Conservation (phyloP, 37 sponge, comb jelly and placozoan genomes). For the Corticium candelabrum region DNA sequence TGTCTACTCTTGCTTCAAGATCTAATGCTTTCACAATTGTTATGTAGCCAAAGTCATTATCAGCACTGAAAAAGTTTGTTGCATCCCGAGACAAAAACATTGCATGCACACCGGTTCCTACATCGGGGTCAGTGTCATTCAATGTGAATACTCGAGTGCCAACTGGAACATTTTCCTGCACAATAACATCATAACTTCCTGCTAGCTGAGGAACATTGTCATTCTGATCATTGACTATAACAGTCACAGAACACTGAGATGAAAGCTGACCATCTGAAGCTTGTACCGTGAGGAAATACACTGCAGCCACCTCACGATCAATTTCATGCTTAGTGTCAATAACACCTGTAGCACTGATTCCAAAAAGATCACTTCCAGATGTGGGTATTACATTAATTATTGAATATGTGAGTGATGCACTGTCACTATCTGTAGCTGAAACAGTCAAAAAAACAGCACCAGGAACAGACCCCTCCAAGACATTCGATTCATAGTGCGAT, state of each 20-base stretch:
- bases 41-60: neutral
- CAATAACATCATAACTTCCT: neutral
- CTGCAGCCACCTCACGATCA: neutral
- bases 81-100: neutral
- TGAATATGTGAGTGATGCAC: neutral
- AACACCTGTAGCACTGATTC: neutral
- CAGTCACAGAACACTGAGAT: slow-evolving; percentile 8
- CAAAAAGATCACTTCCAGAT: neutral
- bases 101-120: neutral
- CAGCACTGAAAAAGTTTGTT: neutral
- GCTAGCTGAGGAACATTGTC: slow-evolving; percentile 43
- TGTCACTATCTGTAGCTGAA: neutral
- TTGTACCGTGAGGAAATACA: neutral
- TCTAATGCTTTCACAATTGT: neutral
- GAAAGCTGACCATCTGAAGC: neutral
- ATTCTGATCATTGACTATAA: slow-evolving; percentile 49
- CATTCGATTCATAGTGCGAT: neutral
- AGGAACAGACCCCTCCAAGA: neutral
- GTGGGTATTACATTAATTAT: neutral
- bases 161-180: slow-evolving; percentile 17
- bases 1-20: too few species aligned
- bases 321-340: neutral
- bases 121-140: neutral
- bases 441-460: neutral
- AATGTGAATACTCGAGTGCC: neutral